phyloP scores from a whole-genome alignment of 2,113 vertebrate species.

The Tenebrosternarchus preto region DNA sequence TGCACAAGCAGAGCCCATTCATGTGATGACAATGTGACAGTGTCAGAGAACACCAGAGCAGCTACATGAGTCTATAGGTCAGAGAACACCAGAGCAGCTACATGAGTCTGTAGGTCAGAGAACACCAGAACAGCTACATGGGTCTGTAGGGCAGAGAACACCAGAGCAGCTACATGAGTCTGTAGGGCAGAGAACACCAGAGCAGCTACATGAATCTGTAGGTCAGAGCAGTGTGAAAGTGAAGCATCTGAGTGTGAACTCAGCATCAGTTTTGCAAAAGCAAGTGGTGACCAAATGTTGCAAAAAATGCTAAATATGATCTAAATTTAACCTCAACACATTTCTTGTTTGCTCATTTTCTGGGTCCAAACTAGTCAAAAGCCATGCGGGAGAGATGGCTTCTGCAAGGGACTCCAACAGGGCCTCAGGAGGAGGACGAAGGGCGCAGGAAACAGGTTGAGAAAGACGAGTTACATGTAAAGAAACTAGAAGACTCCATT shows the following conservation, averaged over 20 bases:
- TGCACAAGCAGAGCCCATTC: not conserved
- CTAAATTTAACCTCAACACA: not conserved
- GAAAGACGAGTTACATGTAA: conserved; percentile 87
- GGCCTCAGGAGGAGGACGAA: conserved; percentile 84
- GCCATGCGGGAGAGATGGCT: conserved; percentile 96
- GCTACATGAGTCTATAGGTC: too few species aligned
- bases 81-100: not conserved
- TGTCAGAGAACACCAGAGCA: conserved; percentile 8
- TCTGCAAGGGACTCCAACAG: conserved; percentile 85
- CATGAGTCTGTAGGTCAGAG: not conserved
- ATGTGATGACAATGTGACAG: not conserved
- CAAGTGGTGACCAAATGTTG: not conserved
- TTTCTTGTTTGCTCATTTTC: conserved; percentile 16
- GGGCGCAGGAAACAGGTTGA: conserved; percentile 85
- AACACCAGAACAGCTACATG: not conserved
- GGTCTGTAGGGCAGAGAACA: conserved; percentile 1
- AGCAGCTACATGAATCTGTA: too few species aligned
- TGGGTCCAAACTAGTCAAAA: conserved; percentile 83
- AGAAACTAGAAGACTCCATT: conserved; percentile 87
- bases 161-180: too few species aligned
- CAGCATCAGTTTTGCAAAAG: not conserved
- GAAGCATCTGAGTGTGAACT: not conserved
- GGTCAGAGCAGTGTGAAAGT: not conserved
- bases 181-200: too few species aligned
- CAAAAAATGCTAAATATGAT: not conserved